phyloP scores from a whole-genome alignment of 2,113 vertebrate genomes.

The Conger conger region DNA sequence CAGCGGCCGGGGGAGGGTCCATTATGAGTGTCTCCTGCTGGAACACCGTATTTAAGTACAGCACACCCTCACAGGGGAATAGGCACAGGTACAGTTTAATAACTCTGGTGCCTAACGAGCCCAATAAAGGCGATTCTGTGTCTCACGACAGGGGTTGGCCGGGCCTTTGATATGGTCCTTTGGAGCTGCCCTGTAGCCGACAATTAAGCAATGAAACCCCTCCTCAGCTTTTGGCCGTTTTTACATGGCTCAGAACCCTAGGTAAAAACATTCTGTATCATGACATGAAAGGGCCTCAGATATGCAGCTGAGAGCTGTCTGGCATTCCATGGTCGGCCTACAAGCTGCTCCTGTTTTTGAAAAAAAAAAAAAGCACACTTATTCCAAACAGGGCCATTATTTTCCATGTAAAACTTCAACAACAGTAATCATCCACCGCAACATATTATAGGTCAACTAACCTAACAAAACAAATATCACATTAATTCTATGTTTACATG shows the following conservation, averaged over 20 bases:
- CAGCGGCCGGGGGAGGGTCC: background rate
- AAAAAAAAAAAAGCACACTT: background rate
- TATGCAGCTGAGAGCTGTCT: constrained; percentile 39
- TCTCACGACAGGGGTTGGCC: constrained; percentile 32
- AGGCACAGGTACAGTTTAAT: constrained; percentile 52
- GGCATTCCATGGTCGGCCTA: constrained; percentile 21
- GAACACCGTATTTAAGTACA: constrained; percentile 32
- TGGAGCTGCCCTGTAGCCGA: constrained; percentile 41
- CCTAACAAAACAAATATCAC: no score
- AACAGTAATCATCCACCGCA: background rate
- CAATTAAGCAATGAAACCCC: constrained; percentile 32
- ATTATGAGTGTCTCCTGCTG: constrained; percentile 10
- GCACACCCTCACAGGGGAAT: constrained; percentile 38
- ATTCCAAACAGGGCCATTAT: background rate
- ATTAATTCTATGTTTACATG: no score
- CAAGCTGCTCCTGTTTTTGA: background rate
- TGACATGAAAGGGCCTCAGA: constrained; percentile 58
- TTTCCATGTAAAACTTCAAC: background rate
- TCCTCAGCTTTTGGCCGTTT: constrained; percentile 50
- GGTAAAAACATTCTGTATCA: constrained; percentile 38
- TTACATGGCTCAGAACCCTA: constrained; percentile 52
- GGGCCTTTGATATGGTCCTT: constrained; percentile 55
- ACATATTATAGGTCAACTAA: no score
- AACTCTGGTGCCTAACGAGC: constrained; percentile 55
- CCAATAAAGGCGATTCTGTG: constrained; percentile 46